phyloP scores from a whole-genome alignment of 2,797 vertebrate genomes.

The Streptopelia turtur region DNA sequence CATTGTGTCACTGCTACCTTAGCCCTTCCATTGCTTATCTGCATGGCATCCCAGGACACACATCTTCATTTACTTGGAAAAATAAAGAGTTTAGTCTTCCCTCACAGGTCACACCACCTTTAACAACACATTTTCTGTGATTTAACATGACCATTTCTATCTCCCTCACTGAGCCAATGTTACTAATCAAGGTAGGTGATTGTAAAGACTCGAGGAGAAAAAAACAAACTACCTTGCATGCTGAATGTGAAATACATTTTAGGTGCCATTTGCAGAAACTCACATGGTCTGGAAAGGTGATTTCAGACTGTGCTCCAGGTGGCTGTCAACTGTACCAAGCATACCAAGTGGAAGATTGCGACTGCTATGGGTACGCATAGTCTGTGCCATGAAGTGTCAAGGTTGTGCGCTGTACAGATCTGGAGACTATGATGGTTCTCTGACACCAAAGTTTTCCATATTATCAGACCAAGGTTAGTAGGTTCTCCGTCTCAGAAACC shows the following conservation, averaged over 20 bases:
- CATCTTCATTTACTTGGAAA: neutral
- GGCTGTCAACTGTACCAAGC: neutral
- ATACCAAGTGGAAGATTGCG: neutral
- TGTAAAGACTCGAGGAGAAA: neutral
- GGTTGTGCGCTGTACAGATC: neutral
- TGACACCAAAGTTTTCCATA: neutral
- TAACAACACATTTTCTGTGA: neutral
- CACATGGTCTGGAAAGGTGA: neutral
- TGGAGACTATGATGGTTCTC: neutral
- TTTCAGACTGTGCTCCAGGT: neutral
- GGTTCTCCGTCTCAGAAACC: neutral
- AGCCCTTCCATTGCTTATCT: fast-evolving
- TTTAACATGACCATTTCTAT: neutral
- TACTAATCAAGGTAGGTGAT: neutral
- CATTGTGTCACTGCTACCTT: neutral
- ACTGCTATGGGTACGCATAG: neutral
- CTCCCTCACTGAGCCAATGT: neutral
- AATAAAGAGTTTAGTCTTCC: neutral
- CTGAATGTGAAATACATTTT: neutral
- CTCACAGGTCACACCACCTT: neutral
- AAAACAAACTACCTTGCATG: neutral
- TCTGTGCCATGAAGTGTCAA: neutral
- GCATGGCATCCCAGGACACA: neutral
- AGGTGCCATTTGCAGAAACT: neutral
- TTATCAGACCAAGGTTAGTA: neutral